Percentiles rank a stretch among this genome's conserved stretches.
phyloP scores from a whole-genome alignment of 2,888 invertebrate species.

The Pollenia amentaria region DNA sequence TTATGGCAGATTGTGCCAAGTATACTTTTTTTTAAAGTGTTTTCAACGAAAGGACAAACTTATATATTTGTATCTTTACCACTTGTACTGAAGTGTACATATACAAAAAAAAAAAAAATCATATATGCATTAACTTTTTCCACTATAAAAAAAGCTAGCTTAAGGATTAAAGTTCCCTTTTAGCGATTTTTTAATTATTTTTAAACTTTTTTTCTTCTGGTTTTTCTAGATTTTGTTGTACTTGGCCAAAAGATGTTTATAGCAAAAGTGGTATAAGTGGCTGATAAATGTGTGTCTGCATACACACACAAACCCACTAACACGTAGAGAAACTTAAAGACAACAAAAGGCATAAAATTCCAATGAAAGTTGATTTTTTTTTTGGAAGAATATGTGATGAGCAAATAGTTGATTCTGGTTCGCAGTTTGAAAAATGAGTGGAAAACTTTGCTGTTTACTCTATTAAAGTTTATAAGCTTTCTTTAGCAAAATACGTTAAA shows the following conservation, averaged over 20 bases:
- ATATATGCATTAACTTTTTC: slow-evolving; percentile 37
- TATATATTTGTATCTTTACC: neutral
- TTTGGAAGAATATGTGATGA: neutral
- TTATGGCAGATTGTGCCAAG: too few species aligned
- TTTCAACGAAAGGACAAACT: too few species aligned
- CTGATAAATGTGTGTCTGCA: neutral
- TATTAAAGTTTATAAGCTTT: slow-evolving; percentile 83
- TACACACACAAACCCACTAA: too few species aligned
- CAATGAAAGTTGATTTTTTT: slow-evolving; percentile 44
- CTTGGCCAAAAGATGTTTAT: slow-evolving; percentile 42
- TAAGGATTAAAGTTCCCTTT: slow-evolving; percentile 35
- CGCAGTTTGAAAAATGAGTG: slow-evolving; percentile 62
- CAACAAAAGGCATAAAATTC: slow-evolving; percentile 55
- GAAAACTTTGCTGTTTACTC: slow-evolving; percentile 79
- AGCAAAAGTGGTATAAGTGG: slow-evolving; percentile 39
- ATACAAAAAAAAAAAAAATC: neutral
- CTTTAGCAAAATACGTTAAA: slow-evolving; percentile 71
- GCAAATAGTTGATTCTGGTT: slow-evolving; percentile 46
- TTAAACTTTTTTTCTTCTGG: neutral
- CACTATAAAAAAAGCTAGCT: slow-evolving; percentile 34
- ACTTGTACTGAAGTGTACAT: neutral
- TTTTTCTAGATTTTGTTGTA: neutral
- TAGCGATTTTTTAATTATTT: slow-evolving; percentile 10
- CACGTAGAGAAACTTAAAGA: neutral
- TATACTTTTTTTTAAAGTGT: too few species aligned